A percentile compares a stretch with the other conserved stretches of the same genome.
Evolutionary conservation across 2,888 invertebrate species (phyloP).

Genomic region (Argyresthia goedartella): DNA sequence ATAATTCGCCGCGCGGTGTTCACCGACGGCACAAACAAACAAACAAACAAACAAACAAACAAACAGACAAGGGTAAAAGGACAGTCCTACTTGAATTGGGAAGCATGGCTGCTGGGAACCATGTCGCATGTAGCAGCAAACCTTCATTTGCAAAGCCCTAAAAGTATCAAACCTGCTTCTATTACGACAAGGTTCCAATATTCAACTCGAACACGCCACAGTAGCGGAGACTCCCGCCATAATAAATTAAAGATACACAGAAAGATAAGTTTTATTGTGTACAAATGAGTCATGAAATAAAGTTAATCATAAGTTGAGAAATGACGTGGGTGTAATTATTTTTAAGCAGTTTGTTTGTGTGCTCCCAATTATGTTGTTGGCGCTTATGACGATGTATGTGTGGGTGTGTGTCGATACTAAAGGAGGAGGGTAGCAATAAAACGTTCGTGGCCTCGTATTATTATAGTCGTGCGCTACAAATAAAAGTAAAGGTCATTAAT

Average conservation of each 20-base stretch:
- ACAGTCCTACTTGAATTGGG: not conserved
- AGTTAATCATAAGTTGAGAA: slow-evolving; percentile 9
- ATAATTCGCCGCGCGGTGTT: too few species aligned
- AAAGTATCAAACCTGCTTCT: not conserved
- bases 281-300: slow-evolving; percentile 21
- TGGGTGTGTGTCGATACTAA: too few species aligned
- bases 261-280: slow-evolving; percentile 25
- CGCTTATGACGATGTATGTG: not conserved
- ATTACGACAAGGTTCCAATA: not conserved
- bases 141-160: too few species aligned
- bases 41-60: too few species aligned
- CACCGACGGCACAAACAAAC: not conserved
- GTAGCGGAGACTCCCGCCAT: slow-evolving; percentile 8
- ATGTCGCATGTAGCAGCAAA: not conserved
- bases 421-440: too few species aligned
- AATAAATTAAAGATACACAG: slow-evolving; percentile 26
- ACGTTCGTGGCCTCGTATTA: too few species aligned
- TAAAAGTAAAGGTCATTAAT: slow-evolving; percentile 8
- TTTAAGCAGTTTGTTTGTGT: not conserved
- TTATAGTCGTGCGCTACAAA: too few species aligned
- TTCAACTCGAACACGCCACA: not conserved
- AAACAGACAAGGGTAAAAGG: slow-evolving; percentile 8
- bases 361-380: slow-evolving; percentile 11
- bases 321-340: too few species aligned
- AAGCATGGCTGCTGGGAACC: not conserved